Evolutionary conservation across 2,797 vertebrate genomes (phyloP), one percentile per base, ranked within the genome.

Genomic region (Columba guinea): DNA sequence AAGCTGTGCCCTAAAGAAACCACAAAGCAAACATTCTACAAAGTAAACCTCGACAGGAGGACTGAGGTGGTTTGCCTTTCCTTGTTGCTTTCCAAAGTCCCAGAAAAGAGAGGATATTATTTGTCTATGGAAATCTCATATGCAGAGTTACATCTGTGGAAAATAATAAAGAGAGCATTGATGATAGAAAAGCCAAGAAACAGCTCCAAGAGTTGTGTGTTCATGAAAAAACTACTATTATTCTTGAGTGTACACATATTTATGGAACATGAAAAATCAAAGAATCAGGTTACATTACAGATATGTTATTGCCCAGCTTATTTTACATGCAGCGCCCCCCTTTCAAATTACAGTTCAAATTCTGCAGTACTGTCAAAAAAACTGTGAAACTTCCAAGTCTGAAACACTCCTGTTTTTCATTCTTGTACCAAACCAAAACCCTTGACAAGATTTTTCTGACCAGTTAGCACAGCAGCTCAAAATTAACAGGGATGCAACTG

Each of bases 21-120:
- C 77, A 87, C 90, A 95, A 93, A 82, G 85, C 70, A 90, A 74
- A 86, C 59, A 41, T 84, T 92, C 89, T 91, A 86, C 83, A 86
- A 91, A 96, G 89, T 2, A 2, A 87, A 78, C 79, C 55, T 87
- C 9, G 0, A 75, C 51, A 80, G 49, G 51, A 78, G 62, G 17
- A 83, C 1, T 2, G 76, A 35, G 78, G 70, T 78, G 73, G 58
- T 86, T 95, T 94, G 80, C 67, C 69, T 94, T 96, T 77, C 82
- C 84, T 60, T 49, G 32, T 48, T 86, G 63, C 68, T 77, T 92
- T 91, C 70, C 89, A 51, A 70, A 94, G 56, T 52, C 34, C 26
- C 83, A 90, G 76, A 86, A 90, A 93, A 94, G 37, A 87, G 79
- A 75, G 41, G 27, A 60, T 85, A 83, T 87, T 93, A 89, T 67